A percentile compares a stretch with the other conserved stretches of the same genome.
phyloP scores from a whole-genome alignment of 2,797 vertebrate genomes.

The Numenius phaeopus region DNA sequence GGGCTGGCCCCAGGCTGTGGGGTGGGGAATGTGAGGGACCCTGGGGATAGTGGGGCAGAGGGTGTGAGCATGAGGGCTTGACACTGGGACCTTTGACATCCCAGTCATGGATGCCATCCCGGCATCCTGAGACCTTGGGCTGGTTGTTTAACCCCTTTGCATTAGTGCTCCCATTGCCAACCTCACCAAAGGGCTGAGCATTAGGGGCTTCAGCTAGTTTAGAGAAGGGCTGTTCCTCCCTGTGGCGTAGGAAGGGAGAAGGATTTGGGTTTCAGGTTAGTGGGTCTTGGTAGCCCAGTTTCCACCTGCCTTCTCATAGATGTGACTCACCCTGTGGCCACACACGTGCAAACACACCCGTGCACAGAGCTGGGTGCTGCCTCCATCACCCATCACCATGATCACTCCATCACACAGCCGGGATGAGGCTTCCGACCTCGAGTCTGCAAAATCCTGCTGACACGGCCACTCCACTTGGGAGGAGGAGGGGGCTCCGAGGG shows the following conservation, averaged over 20 bases:
- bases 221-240: not conserved
- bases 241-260: accelerated
- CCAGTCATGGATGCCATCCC: not conserved
- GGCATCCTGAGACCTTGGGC: not conserved
- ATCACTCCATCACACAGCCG: not conserved
- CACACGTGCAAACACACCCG: not conserved
- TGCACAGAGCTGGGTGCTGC: not conserved
- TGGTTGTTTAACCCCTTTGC: not conserved
- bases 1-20: not conserved
- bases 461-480: accelerated
- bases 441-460: not conserved
- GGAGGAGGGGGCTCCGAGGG: not conserved
- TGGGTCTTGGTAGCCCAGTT: not conserved
- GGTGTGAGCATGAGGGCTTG: not conserved
- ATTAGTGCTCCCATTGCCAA: no score
- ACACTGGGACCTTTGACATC: not conserved
- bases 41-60: not conserved
- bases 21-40: not conserved
- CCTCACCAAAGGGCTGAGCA: not conserved
- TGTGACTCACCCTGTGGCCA: not conserved
- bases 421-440: accelerated
- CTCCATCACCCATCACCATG: not conserved
- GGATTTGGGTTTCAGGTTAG: not conserved
- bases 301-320: not conserved
- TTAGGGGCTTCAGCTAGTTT: not conserved